phyloP scores from a whole-genome alignment of 2,113 vertebrate species.

The Phyllopteryx taeniolatus region DNA sequence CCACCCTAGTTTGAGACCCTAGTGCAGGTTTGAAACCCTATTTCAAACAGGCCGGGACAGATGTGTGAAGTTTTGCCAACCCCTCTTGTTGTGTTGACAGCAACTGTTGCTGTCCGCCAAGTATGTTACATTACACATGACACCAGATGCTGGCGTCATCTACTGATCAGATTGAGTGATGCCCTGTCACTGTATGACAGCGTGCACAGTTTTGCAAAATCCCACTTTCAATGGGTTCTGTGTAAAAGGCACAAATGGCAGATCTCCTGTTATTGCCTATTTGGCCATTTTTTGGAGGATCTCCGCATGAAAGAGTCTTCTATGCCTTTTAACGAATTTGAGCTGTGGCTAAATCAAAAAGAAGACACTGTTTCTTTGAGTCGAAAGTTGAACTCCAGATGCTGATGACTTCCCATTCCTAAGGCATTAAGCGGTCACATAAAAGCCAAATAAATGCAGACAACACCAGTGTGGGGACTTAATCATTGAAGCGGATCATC shows the following conservation, averaged over 20 bases:
- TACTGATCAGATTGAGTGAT: too few relatives aligned
- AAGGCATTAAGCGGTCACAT: not conserved
- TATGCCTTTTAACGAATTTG: not conserved
- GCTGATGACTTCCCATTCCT: not conserved
- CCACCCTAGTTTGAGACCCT: too few relatives aligned
- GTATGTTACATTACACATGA: too few relatives aligned
- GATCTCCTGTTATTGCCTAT: not conserved
- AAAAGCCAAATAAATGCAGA: not conserved
- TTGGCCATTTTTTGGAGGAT: not conserved
- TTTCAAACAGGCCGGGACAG: too few relatives aligned
- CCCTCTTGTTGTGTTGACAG: too few relatives aligned
- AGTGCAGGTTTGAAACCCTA: too few relatives aligned
- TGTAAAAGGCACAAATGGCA: not conserved
- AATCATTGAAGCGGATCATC: conserved; percentile 2
- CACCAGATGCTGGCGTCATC: too few relatives aligned
- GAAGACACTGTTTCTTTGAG: not conserved
- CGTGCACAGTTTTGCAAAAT: not conserved
- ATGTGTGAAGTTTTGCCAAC: too few relatives aligned
- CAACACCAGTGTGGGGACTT: not conserved
- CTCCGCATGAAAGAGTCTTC: not conserved
- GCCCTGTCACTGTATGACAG: too few relatives aligned
- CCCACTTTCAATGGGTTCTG: not conserved
- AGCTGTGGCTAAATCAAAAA: not conserved
- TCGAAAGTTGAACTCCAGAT: not conserved
- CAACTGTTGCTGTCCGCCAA: too few relatives aligned